phyloP scores from a whole-genome alignment of 1,140 invertebrate species.

The Cyrtorhinus lividipennis region DNA sequence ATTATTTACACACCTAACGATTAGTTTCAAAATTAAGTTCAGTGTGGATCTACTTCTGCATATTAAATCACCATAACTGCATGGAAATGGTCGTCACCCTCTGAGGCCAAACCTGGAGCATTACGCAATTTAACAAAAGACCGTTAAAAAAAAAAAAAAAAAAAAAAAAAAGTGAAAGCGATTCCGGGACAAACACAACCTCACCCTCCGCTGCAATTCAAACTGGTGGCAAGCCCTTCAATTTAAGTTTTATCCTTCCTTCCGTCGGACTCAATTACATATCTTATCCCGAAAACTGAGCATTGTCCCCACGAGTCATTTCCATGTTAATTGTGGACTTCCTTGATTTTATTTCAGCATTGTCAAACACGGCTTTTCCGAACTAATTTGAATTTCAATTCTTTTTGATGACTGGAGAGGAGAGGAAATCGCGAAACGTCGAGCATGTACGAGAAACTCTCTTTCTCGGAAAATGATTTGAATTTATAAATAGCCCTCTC shows the following conservation, averaged over 20 bases:
- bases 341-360: constrained; percentile 19
- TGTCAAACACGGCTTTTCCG: constrained; percentile 17
- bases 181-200: too few species aligned
- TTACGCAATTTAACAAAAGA: too few species aligned
- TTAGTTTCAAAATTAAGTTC: too few species aligned
- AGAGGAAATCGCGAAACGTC: constrained; percentile 1
- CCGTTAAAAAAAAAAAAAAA: too few species aligned
- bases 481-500: constrained; percentile 17
- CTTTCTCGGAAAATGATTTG: constrained; percentile 11
- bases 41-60: too few species aligned
- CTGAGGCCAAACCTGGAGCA: too few species aligned
- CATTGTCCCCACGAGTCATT: constrained; percentile 3
- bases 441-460: background rate
- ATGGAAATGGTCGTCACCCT: too few species aligned
- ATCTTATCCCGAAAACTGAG: background rate
- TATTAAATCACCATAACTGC: too few species aligned
- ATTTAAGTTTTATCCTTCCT: constrained; percentile 17
- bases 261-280: constrained; percentile 9
- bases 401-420: constrained; percentile 14
- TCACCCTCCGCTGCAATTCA: too few species aligned
- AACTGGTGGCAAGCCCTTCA: background rate
- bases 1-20: too few species aligned
- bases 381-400: constrained; percentile 21
- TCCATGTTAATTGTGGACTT: constrained; percentile 17
- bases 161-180: too few species aligned